phyloP scores from a whole-genome alignment of 1,140 invertebrate species.

The Metopolophium dirhodum region DNA sequence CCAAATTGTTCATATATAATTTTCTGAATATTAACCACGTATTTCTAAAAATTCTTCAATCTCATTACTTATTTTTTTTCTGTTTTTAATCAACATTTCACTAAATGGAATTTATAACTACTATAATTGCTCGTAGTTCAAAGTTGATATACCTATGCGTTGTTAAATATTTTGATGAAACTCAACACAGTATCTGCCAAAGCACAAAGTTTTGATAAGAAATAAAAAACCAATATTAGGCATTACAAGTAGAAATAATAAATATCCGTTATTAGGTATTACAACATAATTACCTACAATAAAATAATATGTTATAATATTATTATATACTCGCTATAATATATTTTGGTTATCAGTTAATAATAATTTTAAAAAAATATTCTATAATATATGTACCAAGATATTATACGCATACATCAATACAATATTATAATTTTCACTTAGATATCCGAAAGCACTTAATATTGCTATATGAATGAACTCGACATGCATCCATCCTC shows the following conservation, averaged over 20 bases:
- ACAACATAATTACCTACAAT: not conserved
- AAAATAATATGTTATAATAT: too few species aligned
- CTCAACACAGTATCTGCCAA: not conserved
- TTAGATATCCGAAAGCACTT: not conserved
- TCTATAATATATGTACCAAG: too few species aligned
- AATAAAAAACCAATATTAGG: too few species aligned
- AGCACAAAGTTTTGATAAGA: not conserved
- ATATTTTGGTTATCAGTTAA: too few species aligned
- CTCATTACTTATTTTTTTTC: not conserved
- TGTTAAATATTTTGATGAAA: not conserved
- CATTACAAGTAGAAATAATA: not conserved
- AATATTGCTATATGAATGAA: not conserved
- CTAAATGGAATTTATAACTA: not conserved
- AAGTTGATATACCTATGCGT: not conserved
- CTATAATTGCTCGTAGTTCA: not conserved
- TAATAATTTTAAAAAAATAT: too few species aligned
- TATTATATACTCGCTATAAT: too few species aligned
- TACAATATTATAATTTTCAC: too few species aligned
- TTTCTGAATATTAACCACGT: not conserved
- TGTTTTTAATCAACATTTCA: not conserved
- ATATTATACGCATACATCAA: not conserved
- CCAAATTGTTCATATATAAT: not conserved
- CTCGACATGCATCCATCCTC: too few species aligned
- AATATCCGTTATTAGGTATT: not conserved
- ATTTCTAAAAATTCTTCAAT: constrained; percentile 14